phyloP scores from a whole-genome alignment of 2,113 vertebrate species.

The Hemichromis elongatus region DNA sequence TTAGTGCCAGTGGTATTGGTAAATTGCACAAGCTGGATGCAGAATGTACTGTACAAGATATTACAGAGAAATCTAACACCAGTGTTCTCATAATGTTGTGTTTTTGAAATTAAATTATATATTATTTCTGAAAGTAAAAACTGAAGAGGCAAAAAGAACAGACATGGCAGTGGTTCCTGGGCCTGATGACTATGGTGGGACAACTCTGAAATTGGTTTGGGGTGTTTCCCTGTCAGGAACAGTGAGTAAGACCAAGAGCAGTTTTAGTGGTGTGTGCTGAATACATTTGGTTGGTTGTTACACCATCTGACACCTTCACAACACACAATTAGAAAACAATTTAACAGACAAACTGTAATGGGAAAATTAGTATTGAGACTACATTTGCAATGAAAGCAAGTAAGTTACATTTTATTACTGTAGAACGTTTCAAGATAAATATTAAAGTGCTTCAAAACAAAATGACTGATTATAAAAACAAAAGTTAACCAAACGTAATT shows the following conservation, averaged over 20 bases:
- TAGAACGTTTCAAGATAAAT: background rate
- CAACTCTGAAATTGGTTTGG: background rate
- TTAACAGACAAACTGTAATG: too few relatives aligned
- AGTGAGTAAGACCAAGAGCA: background rate
- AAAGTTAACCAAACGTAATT: background rate
- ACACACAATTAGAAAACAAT: background rate
- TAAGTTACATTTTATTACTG: background rate
- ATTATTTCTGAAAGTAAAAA: background rate
- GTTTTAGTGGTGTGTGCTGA: background rate
- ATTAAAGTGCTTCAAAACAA: background rate
- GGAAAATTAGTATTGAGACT: background rate
- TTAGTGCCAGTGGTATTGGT: background rate
- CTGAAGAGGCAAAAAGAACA: background rate
- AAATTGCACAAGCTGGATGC: background rate
- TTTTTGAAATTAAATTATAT: background rate
- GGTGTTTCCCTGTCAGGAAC: background rate
- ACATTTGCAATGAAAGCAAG: background rate
- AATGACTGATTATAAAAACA: background rate
- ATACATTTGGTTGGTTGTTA: background rate
- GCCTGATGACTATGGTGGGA: background rate
- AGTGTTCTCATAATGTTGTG: background rate
- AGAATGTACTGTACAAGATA: background rate
- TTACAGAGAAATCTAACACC: background rate
- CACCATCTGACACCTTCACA: background rate
- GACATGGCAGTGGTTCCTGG: background rate